Percentiles rank a stretch among this genome's conserved stretches.
Evolutionary conservation across 1,140 invertebrate genomes (phyloP).

Genomic region (Neoseiulus cucumeris): DNA sequence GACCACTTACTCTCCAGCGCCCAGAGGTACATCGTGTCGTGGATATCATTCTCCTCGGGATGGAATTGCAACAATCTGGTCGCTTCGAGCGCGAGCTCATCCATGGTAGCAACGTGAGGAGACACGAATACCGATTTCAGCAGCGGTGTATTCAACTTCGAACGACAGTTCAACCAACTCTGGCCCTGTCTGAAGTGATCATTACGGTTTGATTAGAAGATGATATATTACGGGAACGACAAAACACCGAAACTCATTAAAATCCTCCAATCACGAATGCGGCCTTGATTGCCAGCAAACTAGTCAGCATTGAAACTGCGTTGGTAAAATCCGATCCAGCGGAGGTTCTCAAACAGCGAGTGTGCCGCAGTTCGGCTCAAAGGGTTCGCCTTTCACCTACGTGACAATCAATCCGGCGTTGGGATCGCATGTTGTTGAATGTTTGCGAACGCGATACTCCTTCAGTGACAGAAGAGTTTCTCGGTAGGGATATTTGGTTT

Average conservation of each 20-base stretch:
- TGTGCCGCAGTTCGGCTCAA: too few species aligned
- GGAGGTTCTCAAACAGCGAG: too few species aligned
- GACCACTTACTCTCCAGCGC: not conserved
- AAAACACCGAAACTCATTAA: too few species aligned
- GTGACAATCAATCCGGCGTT: conserved; percentile 5
- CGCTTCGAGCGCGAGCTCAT: not conserved
- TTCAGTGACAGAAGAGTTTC: not conserved
- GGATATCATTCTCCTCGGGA: not conserved
- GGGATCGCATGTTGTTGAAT: conserved; percentile 7
- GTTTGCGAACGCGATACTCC: conserved; percentile 1
- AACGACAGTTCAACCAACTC: not conserved
- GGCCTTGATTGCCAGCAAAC: too few species aligned
- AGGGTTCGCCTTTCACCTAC: not conserved
- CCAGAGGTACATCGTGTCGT: conserved; percentile 3
- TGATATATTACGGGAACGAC: too few species aligned
- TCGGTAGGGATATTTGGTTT: conserved; percentile 1
- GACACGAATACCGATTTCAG: not conserved
- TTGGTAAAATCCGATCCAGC: too few species aligned
- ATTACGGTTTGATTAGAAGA: too few species aligned
- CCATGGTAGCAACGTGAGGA: not conserved
- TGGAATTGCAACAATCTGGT: not conserved
- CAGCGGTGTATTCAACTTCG: not conserved
- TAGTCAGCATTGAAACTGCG: too few species aligned
- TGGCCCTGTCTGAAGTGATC: not conserved
- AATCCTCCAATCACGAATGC: too few species aligned